Conservation (phyloP, 2,888 invertebrate species). For the Choreutis nemorana region DNA sequence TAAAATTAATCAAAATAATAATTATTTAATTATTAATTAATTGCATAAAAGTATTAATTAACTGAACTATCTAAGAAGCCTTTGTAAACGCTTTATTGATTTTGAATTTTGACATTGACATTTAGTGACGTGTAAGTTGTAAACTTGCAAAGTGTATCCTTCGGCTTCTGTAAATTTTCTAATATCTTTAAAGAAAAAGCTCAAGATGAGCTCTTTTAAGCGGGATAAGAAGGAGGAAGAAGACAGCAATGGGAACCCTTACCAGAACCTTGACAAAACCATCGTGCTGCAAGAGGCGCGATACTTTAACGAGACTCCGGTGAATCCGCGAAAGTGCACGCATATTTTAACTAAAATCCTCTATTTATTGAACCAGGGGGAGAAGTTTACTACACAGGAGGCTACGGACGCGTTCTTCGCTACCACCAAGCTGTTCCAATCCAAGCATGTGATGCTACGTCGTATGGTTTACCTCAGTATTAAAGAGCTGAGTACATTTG, state of each 20-base stretch:
- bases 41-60: too few species aligned
- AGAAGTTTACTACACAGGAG: conserved; percentile 89
- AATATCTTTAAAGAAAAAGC: conserved; percentile 38
- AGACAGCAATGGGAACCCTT: conserved; percentile 90
- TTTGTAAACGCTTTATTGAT: too few species aligned
- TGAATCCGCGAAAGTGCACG: conserved; percentile 96
- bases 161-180: conserved; percentile 46
- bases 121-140: conserved; percentile 33
- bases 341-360: conserved; percentile 95
- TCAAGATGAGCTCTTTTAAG: conserved; percentile 80
- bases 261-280: conserved; percentile 94
- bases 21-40: too few species aligned
- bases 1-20: too few species aligned
- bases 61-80: too few species aligned
- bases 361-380: conserved; percentile 96
- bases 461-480: conserved; percentile 96
- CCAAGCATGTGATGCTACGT: conserved; percentile 92
- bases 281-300: conserved; percentile 97
- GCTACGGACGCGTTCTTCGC: conserved; percentile 99
- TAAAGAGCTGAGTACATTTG: conserved; percentile 91
- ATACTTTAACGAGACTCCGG: conserved; percentile 97
- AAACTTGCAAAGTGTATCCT: conserved; percentile 57
- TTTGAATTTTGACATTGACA: conserved; percentile 9
- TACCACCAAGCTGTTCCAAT: conserved; percentile 98
- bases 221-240: conserved; percentile 96